Evolutionary conservation across 2,797 vertebrate species (phyloP), one percentile per base, ranked within the genome.

Genomic region (Ctenosaura bakeri): DNA sequence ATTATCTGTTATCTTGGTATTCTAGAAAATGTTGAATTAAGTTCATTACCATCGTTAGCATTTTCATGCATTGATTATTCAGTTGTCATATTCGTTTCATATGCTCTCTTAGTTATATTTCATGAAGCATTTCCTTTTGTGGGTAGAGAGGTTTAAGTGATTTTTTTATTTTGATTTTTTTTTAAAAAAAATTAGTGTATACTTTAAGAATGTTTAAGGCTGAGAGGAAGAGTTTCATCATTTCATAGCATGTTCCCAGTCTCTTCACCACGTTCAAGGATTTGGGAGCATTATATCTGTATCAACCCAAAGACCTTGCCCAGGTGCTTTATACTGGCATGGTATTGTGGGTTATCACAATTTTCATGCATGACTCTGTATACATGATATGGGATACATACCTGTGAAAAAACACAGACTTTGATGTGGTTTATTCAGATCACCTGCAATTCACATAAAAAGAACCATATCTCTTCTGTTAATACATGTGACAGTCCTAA

Each of bases 91-190:
- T 8, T 83, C 46, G 56, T 83, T 83, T 89, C 20, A 52, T 42
- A 24, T 18, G 22, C 12, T 52, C 32, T 32, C 13, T 86, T 50
- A 69, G 42, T 42, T 77, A 3, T 32, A 10, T 35, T 54, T 80
- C 64, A 82, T 2, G 62, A 88, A 82, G 81, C 35, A 71, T 81
- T n/a, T 56, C n/a, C 50, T 88, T 82, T 52, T n/a, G 42, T 32
- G n/a, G 2, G 6, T 35, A 46, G 32, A 66, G 29, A 76, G 32
- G 14, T n/a, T 50, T 79, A 59, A n/a, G 6, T 50, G 12, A 26
- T 50, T n/a, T 5, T 38, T 78, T 79, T 35, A 46, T 46, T 46
- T 46, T 4, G 0, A 46, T 46, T 46, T 46, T 46, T 46, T 46
- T 46, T 46, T 46, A 42, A 42, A 42, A 42, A 42, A 42, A 42